These are phyloP conservation scores for Lontra canadensis DNA, from an alignment of 2,113 vertebrate species.

Conservation along the genomic window DNA sequence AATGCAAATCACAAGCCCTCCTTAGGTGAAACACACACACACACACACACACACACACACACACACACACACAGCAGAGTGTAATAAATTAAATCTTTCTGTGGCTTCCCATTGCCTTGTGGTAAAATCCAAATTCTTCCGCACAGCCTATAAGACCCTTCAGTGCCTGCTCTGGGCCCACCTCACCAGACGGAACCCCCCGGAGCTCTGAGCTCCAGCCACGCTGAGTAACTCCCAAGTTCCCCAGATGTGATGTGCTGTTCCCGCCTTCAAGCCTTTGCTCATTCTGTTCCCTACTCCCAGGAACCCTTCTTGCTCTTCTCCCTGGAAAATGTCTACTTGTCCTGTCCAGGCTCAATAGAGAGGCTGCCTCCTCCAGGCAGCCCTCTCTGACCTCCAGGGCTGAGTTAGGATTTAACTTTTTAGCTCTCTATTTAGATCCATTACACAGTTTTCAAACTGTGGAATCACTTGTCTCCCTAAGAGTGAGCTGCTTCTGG, in stretches of 20 bases:
- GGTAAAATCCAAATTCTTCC: neutral
- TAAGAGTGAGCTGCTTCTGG: neutral
- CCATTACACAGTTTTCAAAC: neutral
- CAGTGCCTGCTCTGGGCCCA: neutral
- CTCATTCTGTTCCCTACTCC: neutral
- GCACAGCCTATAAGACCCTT: neutral
- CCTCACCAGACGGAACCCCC: no score
- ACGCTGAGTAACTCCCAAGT: fast-evolving
- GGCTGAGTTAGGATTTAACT: neutral
- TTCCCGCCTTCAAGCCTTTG: neutral
- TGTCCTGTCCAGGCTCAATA: neutral
- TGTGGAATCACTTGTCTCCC: neutral
- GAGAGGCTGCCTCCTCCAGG: neutral
- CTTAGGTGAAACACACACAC: neutral
- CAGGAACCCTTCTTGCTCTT: neutral
- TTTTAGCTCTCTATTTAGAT: neutral
- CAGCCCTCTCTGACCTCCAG: neutral
- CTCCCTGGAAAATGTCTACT: neutral
- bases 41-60: neutral
- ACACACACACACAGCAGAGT: neutral
- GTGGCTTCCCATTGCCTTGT: neutral
- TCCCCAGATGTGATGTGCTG: neutral
- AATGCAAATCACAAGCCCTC: neutral
- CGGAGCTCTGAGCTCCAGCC: neutral
- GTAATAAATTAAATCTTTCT: neutral